Evolutionary conservation across 2,797 vertebrate species (phyloP).

Genomic region (Poecilia picta): DNA sequence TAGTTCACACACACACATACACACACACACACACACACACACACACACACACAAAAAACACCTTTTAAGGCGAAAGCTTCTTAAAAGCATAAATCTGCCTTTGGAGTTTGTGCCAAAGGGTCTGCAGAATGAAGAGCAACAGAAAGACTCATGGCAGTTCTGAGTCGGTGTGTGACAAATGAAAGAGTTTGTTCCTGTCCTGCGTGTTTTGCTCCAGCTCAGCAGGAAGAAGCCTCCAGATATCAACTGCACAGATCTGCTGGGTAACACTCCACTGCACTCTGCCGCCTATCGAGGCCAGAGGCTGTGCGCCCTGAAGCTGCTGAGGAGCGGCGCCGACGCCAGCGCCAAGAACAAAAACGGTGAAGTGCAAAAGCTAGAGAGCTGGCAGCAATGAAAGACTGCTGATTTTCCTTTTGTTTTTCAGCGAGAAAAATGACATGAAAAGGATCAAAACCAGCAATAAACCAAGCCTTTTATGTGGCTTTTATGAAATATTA

Average conservation of each 20-base stretch:
- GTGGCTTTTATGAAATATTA: neutral
- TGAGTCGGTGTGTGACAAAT: conserved; percentile 18
- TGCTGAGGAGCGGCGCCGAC: conserved; percentile 88
- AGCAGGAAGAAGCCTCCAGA: conserved; percentile 88
- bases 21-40: neutral
- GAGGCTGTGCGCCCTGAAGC: conserved; percentile 89
- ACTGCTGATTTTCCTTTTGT: neutral
- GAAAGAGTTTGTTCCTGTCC: conserved; percentile 23
- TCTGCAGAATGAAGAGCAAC: neutral
- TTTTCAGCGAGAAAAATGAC: neutral
- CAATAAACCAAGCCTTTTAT: neutral
- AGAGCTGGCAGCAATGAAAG: conserved; percentile 7
- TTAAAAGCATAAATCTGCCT: neutral
- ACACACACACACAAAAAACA: neutral
- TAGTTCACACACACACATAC: neutral
- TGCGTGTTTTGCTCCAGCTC: conserved; percentile 77
- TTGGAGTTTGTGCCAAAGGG: neutral
- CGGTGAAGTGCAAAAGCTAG: conserved; percentile 72
- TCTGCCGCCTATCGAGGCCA: conserved; percentile 94
- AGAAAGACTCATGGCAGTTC: neutral
- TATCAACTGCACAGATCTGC: conserved; percentile 90
- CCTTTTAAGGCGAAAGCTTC: neutral
- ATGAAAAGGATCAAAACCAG: conserved; percentile 7
- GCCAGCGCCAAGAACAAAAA: conserved; percentile 89
- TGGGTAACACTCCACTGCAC: conserved; percentile 95